phyloP scores from a whole-genome alignment of 2,888 invertebrate species.

The Stenodera caucasica region DNA sequence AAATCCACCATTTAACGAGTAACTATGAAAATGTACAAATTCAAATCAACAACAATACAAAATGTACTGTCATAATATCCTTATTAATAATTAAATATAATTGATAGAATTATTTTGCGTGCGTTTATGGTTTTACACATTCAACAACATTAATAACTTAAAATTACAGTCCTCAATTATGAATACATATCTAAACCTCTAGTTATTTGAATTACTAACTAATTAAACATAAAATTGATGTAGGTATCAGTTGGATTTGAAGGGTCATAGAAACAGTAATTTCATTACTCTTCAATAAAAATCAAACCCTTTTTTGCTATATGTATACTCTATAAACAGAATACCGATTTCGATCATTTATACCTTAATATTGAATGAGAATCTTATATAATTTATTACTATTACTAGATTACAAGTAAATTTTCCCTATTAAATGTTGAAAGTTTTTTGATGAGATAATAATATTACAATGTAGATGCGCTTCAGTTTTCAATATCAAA shows the following conservation, averaged over 20 bases:
- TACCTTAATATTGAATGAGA: no score
- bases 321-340: no score
- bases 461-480: no score
- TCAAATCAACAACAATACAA: conserved; percentile 14
- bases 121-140: background rate
- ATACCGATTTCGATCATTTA: no score
- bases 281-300: no score
- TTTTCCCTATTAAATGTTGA: no score
- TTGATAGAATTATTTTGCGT: conserved; percentile 15
- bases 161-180: background rate
- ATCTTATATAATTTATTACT: no score
- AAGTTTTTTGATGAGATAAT: background rate
- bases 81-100: conserved; percentile 18
- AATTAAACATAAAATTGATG: conserved; percentile 10
- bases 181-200: background rate
- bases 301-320: no score
- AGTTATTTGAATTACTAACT: conserved; percentile 3
- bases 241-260: background rate
- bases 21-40: conserved; percentile 5
- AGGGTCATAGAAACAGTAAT: background rate
- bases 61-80: conserved; percentile 11
- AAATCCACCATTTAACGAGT: conserved; percentile 13
- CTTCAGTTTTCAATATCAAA: no score
- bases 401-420: no score
- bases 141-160: conserved; percentile 5